Percentiles rank a stretch among this genome's conserved stretches.
These are phyloP conservation scores for Agrochola lychnidis DNA, from an alignment of 2,888 invertebrate genomes.

Conservation along the genomic window DNA sequence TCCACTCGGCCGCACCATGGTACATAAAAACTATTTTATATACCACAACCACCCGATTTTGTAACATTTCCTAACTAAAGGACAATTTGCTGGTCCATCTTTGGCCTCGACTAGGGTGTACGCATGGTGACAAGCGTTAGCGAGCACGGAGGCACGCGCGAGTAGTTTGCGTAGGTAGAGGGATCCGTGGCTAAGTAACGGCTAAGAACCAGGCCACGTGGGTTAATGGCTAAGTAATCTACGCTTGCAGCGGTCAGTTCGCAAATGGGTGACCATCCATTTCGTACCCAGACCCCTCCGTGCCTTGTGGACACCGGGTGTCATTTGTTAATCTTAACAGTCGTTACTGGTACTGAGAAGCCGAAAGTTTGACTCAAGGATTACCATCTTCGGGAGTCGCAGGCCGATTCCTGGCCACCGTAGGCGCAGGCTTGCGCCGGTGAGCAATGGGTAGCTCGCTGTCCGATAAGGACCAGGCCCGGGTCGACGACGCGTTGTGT, in stretches of 20 bases:
- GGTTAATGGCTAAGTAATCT: too few species aligned
- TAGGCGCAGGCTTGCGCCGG: too few species aligned
- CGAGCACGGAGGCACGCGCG: not conserved
- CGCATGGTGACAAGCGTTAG: not conserved
- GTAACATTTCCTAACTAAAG: constrained; percentile 35
- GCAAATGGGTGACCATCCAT: too few species aligned
- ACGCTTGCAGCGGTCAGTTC: not conserved
- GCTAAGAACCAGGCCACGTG: too few species aligned
- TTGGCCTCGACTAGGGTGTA: constrained; percentile 5
- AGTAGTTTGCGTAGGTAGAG: rapidly evolving
- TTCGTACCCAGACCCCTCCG: not conserved
- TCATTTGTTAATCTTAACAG: not conserved
- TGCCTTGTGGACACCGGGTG: not conserved
- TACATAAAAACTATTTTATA: constrained; percentile 55
- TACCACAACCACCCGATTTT: constrained; percentile 48
- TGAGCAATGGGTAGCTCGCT: too few species aligned
- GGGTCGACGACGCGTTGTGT: too few species aligned
- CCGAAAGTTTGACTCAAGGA: not conserved
- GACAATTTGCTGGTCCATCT: constrained; percentile 60
- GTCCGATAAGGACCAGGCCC: too few species aligned
- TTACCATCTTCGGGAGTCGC: too few species aligned
- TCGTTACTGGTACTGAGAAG: not conserved
- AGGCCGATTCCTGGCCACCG: too few species aligned
- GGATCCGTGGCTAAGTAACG: not conserved
- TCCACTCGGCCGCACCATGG: constrained; percentile 37